Evolutionary conservation across 2,113 vertebrate species (phyloP).

Genomic region (Ophthalmolycus amberensis): DNA sequence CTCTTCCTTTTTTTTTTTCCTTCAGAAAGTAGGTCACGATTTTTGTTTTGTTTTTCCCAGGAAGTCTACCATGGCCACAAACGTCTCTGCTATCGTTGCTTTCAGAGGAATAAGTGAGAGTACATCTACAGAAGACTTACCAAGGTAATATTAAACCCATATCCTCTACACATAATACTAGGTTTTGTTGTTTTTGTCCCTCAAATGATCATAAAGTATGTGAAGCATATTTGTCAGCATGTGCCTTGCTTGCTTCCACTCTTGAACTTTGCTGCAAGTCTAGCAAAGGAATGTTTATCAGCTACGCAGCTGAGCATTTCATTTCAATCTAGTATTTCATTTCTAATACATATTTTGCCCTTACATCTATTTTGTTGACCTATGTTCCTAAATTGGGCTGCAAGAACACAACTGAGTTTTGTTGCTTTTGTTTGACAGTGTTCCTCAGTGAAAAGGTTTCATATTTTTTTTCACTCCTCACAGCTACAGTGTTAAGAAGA

Average conservation of each 20-base stretch:
- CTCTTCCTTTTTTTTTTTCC: neutral
- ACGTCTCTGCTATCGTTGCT: neutral
- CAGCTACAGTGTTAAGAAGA: neutral
- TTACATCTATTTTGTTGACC: neutral
- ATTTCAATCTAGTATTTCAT: neutral
- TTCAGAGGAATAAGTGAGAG: neutral
- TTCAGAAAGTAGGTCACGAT: neutral
- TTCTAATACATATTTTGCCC: neutral
- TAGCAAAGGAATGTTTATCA: neutral
- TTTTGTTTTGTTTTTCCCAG: neutral
- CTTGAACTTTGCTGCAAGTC: neutral
- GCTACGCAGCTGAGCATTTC: neutral
- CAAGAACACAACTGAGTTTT: neutral
- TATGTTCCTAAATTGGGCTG: neutral
- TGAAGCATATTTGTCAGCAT: neutral
- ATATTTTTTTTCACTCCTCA: neutral
- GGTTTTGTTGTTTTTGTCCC: neutral
- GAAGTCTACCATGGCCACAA: neutral
- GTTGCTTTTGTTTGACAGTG: neutral
- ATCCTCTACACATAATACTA: neutral
- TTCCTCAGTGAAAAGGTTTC: neutral
- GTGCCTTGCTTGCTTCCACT: neutral
- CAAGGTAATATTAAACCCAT: conserved; percentile 15
- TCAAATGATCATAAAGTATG: neutral
- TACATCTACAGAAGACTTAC: rapidly evolving